These are phyloP conservation scores for Cherax destructor DNA, from an alignment of 1,140 invertebrate species.

Conservation along the genomic window DNA sequence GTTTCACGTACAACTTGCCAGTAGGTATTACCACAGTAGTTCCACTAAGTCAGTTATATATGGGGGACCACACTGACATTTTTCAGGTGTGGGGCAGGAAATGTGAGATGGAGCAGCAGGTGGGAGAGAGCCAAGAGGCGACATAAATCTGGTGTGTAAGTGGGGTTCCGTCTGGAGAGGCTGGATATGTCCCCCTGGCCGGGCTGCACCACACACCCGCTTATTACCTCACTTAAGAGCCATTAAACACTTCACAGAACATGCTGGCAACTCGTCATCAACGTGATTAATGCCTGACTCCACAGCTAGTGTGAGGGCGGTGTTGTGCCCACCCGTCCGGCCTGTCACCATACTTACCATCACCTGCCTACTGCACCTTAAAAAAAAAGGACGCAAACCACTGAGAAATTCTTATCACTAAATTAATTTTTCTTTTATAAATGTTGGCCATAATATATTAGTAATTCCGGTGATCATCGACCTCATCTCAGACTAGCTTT, in stretches of 20 bases:
- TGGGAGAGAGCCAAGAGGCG: neutral
- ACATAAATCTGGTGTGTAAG: neutral
- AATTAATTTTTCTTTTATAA: too few species aligned
- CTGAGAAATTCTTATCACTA: too few species aligned
- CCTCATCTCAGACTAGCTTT: too few species aligned
- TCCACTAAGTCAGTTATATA: too few species aligned
- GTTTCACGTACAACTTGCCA: too few species aligned
- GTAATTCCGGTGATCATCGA: too few species aligned
- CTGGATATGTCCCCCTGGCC: conserved; percentile 20
- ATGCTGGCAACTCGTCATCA: conserved; percentile 27
- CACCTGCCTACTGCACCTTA: neutral
- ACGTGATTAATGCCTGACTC: conserved; percentile 1
- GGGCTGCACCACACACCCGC: conserved; percentile 18
- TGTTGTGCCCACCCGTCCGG: neutral
- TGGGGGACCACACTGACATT: too few species aligned
- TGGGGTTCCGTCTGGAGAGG: neutral
- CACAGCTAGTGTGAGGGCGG: neutral
- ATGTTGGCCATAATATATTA: too few species aligned
- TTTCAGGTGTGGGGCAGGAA: neutral
- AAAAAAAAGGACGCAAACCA: too few species aligned
- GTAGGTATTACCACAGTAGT: too few species aligned
- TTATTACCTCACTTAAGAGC: conserved; percentile 27
- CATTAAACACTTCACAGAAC: conserved; percentile 38
- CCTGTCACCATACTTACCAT: neutral
- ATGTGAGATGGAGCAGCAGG: neutral